Evolutionary conservation across 2,797 vertebrate genomes (phyloP).

Genomic region (Anguilla obscura): DNA sequence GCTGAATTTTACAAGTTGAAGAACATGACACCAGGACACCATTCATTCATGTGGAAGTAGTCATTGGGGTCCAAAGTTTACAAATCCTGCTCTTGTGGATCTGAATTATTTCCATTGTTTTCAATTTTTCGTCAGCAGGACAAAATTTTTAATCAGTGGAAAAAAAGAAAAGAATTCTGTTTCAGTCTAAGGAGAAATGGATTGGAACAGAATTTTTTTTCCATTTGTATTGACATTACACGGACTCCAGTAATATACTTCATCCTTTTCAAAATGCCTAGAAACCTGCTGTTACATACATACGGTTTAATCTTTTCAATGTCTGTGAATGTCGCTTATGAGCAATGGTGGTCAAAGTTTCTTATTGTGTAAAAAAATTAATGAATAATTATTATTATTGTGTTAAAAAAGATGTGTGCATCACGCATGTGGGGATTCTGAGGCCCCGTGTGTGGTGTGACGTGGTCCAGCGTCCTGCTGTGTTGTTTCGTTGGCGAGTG

Average conservation of each 20-base stretch:
- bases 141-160: no score
- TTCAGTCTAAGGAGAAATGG: no score
- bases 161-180: no score
- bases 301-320: background rate
- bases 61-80: background rate
- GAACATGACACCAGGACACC: background rate
- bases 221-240: no score
- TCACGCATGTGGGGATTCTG: background rate
- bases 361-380: background rate
- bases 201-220: no score
- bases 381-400: background rate
- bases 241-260: no score
- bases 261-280: no score
- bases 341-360: background rate
- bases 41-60: background rate
- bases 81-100: background rate
- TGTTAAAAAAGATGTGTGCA: background rate
- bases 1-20: background rate
- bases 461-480: background rate
- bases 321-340: background rate
- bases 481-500: background rate
- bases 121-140: background rate
- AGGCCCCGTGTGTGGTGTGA: background rate
- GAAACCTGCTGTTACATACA: background rate
- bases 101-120: background rate